phyloP scores from a whole-genome alignment of 2,888 invertebrate genomes.

The Melanotus villosus region DNA sequence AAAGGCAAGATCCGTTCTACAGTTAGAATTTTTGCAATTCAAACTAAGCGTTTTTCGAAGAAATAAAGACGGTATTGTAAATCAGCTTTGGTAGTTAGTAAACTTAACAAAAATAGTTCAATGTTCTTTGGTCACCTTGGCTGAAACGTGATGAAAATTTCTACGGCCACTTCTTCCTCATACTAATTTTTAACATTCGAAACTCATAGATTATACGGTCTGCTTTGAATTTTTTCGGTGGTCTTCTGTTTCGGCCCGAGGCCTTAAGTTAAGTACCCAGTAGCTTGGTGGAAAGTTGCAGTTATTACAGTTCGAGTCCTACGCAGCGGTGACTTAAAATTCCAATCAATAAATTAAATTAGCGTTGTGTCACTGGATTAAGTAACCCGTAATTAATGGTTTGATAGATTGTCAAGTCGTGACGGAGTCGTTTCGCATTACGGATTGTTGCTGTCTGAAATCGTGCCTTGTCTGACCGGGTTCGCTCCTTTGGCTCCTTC shows the following conservation, averaged over 20 bases:
- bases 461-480: slow-evolving; percentile 56
- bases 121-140: slow-evolving; percentile 37
- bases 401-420: slow-evolving; percentile 61
- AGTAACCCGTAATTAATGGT: slow-evolving; percentile 63
- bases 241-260: too few relatives aligned
- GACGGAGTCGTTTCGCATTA: slow-evolving; percentile 55
- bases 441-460: slow-evolving; percentile 44
- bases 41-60: not conserved
- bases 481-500: slow-evolving; percentile 55
- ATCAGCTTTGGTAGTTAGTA: slow-evolving; percentile 22
- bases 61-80: slow-evolving; percentile 2
- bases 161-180: not conserved
- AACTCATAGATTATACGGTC: not conserved
- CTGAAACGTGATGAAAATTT: slow-evolving; percentile 12
- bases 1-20: not conserved
- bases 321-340: slow-evolving; percentile 45
- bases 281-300: not conserved
- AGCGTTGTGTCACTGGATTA: slow-evolving; percentile 62
- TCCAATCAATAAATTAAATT: slow-evolving; percentile 60
- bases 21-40: slow-evolving; percentile 28
- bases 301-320: not conserved
- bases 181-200: not conserved
- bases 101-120: slow-evolving; percentile 30
- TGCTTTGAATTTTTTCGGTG: not conserved
- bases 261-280: not conserved